Evolutionary conservation across 2,888 invertebrate genomes (phyloP).

Genomic region (Clepsis dumicolana): DNA sequence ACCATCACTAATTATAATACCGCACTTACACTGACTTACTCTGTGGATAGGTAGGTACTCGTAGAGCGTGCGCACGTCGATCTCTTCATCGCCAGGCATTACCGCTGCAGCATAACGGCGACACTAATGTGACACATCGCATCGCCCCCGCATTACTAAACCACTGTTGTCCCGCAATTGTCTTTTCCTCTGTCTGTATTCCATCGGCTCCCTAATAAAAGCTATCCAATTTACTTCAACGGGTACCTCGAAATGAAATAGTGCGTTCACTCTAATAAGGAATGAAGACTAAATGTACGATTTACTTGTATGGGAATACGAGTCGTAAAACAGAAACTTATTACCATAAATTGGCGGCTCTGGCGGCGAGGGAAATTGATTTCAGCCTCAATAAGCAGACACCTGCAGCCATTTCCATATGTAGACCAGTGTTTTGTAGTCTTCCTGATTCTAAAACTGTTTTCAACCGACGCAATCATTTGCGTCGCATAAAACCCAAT

Average conservation of each 20-base stretch:
- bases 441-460: neutral
- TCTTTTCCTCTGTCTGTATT: slow-evolving; percentile 44
- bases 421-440: slow-evolving; percentile 15
- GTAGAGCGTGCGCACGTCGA: neutral
- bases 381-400: slow-evolving; percentile 50
- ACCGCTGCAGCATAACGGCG: neutral
- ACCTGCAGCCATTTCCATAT: slow-evolving; percentile 34
- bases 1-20: too few species aligned
- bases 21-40: too few species aligned
- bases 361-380: slow-evolving; percentile 61
- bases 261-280: slow-evolving; percentile 10
- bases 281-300: slow-evolving; percentile 14
- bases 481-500: neutral
- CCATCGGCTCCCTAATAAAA: slow-evolving; percentile 48
- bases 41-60: too few species aligned
- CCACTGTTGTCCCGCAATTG: slow-evolving; percentile 25
- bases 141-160: slow-evolving; percentile 26
- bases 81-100: too few species aligned
- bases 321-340: slow-evolving; percentile 65
- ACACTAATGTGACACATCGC: slow-evolving; percentile 16
- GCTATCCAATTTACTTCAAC: slow-evolving; percentile 27
- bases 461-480: neutral
- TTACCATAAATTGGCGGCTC: slow-evolving; percentile 65
- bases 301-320: slow-evolving; percentile 47
- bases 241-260: slow-evolving; percentile 12